Evolutionary conservation across 1,140 invertebrate species (phyloP), one percentile per base, ranked within the genome.

Genomic region (Apolygus lucorum): DNA sequence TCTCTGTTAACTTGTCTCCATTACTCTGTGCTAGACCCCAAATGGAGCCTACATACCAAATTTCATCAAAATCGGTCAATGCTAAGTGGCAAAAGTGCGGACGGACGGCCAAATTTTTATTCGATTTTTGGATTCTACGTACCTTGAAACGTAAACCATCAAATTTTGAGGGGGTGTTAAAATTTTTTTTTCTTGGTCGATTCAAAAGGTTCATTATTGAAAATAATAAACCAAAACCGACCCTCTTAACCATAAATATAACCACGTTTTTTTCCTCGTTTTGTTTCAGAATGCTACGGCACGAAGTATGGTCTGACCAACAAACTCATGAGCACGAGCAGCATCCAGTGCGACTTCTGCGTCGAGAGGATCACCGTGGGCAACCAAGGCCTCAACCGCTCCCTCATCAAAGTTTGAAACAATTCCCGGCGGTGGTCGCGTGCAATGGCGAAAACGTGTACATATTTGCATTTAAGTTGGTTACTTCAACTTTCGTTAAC

Each of bases 391-490:
- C 11, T 28, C n/a, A 11, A n/a, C n/a, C 27, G 64, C 14, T 25
- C 64, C 17, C n/a, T 66, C 27, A 66, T 66, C 64, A 66, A 66
- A 66, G 27, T 66, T 14, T 66, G 26, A 66, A n/a, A n/a, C n/a
- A n/a, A n/a, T n/a, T n/a, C n/a, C n/a, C n/a, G n/a, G n/a, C n/a
- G n/a, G n/a, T n/a, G n/a, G n/a, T n/a, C n/a, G n/a, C n/a, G n/a
- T n/a, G n/a, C n/a, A n/a, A n/a, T n/a, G n/a, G n/a, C n/a, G n/a
- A n/a, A n/a, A n/a, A n/a, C n/a, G n/a, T n/a, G n/a, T n/a, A n/a
- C n/a, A n/a, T n/a, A n/a, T n/a, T n/a, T n/a, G n/a, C n/a, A n/a
- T n/a, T n/a, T n/a, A n/a, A n/a, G n/a, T n/a, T n/a, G n/a, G n/a
- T n/a, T n/a, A n/a, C n/a, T n/a, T n/a, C n/a, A n/a, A n/a, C n/a